These are phyloP conservation scores for Coluber constrictor DNA, from an alignment of 2,797 vertebrate species.

Conservation along the genomic window DNA sequence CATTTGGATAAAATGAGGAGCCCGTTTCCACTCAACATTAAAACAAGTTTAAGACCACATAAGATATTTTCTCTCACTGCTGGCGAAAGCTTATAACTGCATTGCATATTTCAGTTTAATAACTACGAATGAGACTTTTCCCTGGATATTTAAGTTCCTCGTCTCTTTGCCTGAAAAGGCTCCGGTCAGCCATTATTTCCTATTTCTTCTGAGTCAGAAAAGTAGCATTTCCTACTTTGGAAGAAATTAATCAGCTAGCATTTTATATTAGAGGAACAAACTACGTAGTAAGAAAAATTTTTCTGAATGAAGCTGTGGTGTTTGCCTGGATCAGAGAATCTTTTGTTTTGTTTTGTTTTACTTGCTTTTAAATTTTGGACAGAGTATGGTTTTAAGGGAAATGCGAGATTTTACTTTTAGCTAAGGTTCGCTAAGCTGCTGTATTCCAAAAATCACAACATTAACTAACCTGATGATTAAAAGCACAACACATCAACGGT, in stretches of 20 bases:
- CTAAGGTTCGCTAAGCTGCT: neutral
- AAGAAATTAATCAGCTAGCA: neutral
- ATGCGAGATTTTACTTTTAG: neutral
- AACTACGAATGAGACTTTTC: neutral
- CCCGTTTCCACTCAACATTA: neutral
- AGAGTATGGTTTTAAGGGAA: neutral
- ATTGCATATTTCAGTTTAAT: neutral
- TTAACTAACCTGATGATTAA: neutral
- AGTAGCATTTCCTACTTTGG: neutral
- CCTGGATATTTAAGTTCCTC: neutral
- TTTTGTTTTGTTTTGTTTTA: neutral
- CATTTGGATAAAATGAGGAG: neutral
- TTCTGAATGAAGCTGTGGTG: neutral
- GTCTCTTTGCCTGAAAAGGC: neutral
- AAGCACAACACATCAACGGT: neutral
- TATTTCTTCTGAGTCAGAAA: neutral
- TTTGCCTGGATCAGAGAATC: neutral
- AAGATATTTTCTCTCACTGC: neutral
- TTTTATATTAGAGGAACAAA: neutral
- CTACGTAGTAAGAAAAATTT: neutral
- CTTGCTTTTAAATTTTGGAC: neutral
- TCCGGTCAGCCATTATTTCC: neutral
- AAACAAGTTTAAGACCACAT: neutral
- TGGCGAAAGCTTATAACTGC: neutral
- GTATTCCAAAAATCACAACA: neutral